Evolutionary conservation across 1,140 invertebrate genomes (phyloP).

Genomic region (Acromyrmex heyeri): DNA sequence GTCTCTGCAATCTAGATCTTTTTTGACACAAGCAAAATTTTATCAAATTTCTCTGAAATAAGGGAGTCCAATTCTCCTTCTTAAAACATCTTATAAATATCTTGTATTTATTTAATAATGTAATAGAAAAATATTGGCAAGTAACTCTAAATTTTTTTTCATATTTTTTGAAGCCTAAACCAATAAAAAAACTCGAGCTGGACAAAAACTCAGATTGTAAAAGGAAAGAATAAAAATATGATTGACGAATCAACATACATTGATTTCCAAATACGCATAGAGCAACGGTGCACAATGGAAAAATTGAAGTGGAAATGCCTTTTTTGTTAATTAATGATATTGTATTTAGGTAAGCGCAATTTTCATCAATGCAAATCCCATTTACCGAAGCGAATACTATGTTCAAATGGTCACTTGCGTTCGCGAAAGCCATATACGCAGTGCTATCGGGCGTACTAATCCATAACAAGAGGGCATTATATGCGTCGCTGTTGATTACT

Average conservation of each 20-base stretch:
- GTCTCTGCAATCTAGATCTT: no score
- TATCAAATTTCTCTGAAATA: no score
- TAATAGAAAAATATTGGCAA: no score
- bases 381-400: conserved; percentile 3
- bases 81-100: no score
- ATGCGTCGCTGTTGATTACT: conserved; percentile 71
- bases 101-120: no score
- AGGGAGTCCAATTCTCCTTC: no score
- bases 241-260: neutral
- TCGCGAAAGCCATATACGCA: conserved; percentile 20
- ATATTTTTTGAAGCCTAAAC: no score
- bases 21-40: no score
- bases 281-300: neutral
- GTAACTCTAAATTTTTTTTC: no score
- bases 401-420: conserved; percentile 34
- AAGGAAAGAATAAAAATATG: neutral
- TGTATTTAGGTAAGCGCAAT: neutral
- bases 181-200: no score
- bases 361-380: neutral
- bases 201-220: no score
- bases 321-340: neutral
- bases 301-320: neutral
- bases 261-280: neutral
- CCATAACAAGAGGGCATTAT: conserved; percentile 65
- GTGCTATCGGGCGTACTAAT: conserved; percentile 59